phyloP scores from a whole-genome alignment of 2,113 vertebrate genomes.

The Burhinus bistriatus region DNA sequence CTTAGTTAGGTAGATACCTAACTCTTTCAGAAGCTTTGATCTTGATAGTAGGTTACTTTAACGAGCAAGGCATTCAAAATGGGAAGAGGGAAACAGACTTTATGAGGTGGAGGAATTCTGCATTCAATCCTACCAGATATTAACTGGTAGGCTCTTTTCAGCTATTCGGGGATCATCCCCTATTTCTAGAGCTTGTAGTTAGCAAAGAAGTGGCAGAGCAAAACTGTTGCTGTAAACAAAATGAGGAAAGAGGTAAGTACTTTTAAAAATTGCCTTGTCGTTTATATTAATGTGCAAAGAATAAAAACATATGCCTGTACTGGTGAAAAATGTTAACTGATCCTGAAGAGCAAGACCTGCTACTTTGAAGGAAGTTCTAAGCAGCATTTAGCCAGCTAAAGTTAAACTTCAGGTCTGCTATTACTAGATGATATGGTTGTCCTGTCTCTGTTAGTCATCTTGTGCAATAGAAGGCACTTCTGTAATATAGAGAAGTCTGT shows the following conservation, averaged over 20 bases:
- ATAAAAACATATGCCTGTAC: background rate
- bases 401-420: background rate
- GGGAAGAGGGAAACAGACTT: background rate
- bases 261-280: background rate
- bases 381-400: background rate
- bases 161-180: background rate
- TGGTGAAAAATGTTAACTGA: background rate
- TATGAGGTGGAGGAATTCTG: background rate
- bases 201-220: background rate
- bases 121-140: background rate
- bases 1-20: background rate
- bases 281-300: background rate
- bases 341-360: background rate
- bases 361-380: background rate
- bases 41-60: background rate
- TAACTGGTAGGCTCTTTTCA: background rate
- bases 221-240: background rate
- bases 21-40: background rate
- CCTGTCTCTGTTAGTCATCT: background rate
- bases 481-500: background rate
- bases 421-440: background rate
- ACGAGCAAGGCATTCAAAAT: background rate
- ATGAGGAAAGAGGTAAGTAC: background rate
- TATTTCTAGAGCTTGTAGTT: background rate
- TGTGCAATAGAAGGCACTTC: background rate